Evolutionary conservation across 1,140 invertebrate species (phyloP).

Genomic region (Choristoneura fumiferana): DNA sequence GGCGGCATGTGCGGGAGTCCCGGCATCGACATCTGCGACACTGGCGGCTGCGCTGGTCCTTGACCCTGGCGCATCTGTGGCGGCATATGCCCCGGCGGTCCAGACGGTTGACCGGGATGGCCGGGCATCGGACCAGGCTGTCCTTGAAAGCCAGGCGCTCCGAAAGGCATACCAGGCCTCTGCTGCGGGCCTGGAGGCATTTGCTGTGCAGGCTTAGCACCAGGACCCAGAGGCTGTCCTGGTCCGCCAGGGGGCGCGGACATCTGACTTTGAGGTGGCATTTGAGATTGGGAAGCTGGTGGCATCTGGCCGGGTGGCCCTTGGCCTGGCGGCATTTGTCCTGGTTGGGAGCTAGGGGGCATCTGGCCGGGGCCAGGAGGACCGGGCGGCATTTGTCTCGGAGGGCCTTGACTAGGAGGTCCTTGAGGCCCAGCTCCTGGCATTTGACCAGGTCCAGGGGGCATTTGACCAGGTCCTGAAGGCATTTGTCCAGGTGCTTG

Average conservation of each 20-base stretch:
- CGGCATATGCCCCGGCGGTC: constrained; percentile 37
- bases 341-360: constrained; percentile 31
- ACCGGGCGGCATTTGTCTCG: constrained; percentile 45
- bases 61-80: no score
- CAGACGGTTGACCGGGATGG: constrained; percentile 27
- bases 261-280: constrained; percentile 39
- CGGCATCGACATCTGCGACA: constrained; percentile 41
- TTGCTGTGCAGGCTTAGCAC: constrained; percentile 25
- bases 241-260: no score
- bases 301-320: constrained; percentile 8
- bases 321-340: constrained; percentile 27
- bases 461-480: no score
- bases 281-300: constrained; percentile 42
- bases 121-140: constrained; percentile 30
- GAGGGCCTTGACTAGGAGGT: constrained; percentile 47
- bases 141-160: neutral
- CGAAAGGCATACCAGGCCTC: constrained; percentile 9
- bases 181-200: constrained; percentile 7
- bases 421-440: constrained; percentile 32
- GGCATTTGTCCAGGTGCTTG: no score
- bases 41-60: no score
- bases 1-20: constrained; percentile 61
- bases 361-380: constrained; percentile 44
- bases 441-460: neutral
- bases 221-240: constrained; percentile 37